Base-by-base conservation (phyloP, 2,113 vertebrate genomes). In the Puffinus mauretanicus region DNA sequence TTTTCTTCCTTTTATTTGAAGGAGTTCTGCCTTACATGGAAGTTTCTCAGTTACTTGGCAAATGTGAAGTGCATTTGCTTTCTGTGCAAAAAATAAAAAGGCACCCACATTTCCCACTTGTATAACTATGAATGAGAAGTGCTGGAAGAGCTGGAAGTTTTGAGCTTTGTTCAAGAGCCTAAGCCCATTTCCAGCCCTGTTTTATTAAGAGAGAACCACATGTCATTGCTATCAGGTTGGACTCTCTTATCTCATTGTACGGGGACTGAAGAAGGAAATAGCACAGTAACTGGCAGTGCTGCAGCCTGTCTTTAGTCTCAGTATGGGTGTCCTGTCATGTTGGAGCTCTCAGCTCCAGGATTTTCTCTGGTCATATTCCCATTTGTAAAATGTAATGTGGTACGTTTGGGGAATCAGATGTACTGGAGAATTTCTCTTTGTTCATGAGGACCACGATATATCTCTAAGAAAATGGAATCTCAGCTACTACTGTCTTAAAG, bases 11-110 rank as follows among this genome's bases (percentile, higher is more conserved):
- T 87, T 70, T 52, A n/a, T 51, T 94, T 82, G 58, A 47, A 87
- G n/a, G 51, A 94, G 17, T 95, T 85, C 87, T 95, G 82, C 84
- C 91, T 94, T 95, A 93, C 62, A 70, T 90, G 87, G 95, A 96
- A 96, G 71, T 71, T 75, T 92, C 62, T 90, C 64, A 52, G 46
- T 88, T 73, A 46, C 78, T 94, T 90, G 87, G 84, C 89, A 93
- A 42, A 87, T 18, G 16, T 54, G 81, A 79, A 89, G 10, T 52
- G 16, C 76, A 18, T 57, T 97, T 91, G 27, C 34, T 89, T 91
- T 92, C 57, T 46, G 40, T 24, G 9, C 49, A 62, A 52, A 79
- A 91, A 60, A 60, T 83, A n/a, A 82, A 92, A 81, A 71, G 49
- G 49, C 77, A 61, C 47, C 67, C 78, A 34, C 75, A 25, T 73